These are phyloP conservation scores for Macaca nemestrina DNA, from an alignment of 2,113 vertebrate genomes.

Conservation along the genomic window DNA sequence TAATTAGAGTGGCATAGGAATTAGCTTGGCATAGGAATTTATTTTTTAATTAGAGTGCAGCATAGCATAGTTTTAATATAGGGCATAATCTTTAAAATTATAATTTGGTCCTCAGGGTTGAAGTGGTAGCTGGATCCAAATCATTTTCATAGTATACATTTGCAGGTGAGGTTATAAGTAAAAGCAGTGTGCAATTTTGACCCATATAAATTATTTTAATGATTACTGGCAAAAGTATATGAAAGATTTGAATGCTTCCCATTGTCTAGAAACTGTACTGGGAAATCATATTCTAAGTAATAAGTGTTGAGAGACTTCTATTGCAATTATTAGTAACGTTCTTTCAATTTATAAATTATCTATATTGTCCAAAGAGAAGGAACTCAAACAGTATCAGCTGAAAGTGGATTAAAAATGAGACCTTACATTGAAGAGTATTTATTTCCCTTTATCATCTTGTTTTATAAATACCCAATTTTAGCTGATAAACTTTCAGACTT, in stretches of 20 bases:
- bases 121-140: not conserved
- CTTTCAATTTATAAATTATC: not conserved
- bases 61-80: slow-evolving; percentile 22
- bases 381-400: not conserved
- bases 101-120: not conserved
- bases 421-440: not conserved
- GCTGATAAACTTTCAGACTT: not conserved
- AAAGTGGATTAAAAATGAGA: not conserved
- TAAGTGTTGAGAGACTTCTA: not conserved
- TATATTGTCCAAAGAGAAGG: not conserved
- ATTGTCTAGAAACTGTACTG: not conserved
- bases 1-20: slow-evolving; percentile 6
- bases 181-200: not conserved
- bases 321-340: not conserved
- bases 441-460: not conserved
- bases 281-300: slow-evolving; percentile 14
- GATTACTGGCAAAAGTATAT: not conserved
- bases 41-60: slow-evolving; percentile 8
- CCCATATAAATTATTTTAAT: not conserved
- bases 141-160: slow-evolving; percentile 26
- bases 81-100: not conserved
- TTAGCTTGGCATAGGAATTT: not conserved
- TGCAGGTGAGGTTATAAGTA: not conserved
- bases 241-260: not conserved
- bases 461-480: not conserved